A percentile compares a stretch with the other conserved stretches of the same genome.
phyloP scores from a whole-genome alignment of 2,888 invertebrate species.

The Eustalomyia histrio region DNA sequence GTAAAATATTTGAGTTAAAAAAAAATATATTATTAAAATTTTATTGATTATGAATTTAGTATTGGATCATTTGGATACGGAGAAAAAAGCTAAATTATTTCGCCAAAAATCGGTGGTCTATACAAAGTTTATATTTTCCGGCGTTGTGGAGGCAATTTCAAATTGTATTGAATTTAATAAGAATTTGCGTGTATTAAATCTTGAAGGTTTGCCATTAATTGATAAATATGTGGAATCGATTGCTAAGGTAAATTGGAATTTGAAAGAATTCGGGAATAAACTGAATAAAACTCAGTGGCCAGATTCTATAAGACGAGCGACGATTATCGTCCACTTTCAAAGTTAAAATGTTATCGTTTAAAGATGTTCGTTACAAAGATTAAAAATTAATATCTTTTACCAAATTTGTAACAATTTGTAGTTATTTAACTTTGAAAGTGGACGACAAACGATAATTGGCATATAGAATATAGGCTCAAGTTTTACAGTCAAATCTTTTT shows the following conservation, averaged over 20 bases:
- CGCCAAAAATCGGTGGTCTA: slow-evolving; percentile 84
- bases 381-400: too few species aligned
- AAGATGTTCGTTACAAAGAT: too few species aligned
- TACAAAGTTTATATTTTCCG: slow-evolving; percentile 85
- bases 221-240: slow-evolving; percentile 84
- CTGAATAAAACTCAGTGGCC: too few species aligned
- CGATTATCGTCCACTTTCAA: too few species aligned
- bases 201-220: slow-evolving; percentile 87
- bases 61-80: slow-evolving; percentile 80
- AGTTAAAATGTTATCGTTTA: too few species aligned
- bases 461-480: too few species aligned
- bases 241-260: slow-evolving; percentile 80
- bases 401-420: too few species aligned
- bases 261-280: too few species aligned
- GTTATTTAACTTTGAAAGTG: too few species aligned
- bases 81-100: slow-evolving; percentile 83
- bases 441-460: too few species aligned
- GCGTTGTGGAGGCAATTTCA: slow-evolving; percentile 83
- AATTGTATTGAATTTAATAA: slow-evolving; percentile 84
- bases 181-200: slow-evolving; percentile 82
- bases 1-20: slow-evolving; percentile 62
- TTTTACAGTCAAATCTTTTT: too few species aligned
- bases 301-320: too few species aligned
- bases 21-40: neutral
- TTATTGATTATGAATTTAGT: slow-evolving; percentile 64